Conservation (phyloP, 2,113 vertebrate species). For the Calyptommatus sinebrachiatus region DNA sequence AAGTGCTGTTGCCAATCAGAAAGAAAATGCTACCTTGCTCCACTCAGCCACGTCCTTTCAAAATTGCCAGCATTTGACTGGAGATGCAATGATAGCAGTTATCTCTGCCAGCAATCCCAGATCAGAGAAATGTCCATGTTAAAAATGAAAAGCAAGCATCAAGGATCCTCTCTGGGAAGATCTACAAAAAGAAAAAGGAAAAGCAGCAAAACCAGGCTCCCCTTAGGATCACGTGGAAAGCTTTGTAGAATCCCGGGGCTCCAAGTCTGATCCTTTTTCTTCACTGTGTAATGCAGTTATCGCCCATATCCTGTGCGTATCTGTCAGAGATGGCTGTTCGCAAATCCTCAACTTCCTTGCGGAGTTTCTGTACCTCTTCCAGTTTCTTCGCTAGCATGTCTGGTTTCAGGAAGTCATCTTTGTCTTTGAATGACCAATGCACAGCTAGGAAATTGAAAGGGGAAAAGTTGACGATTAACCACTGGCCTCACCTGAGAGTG, state of each 20-base stretch:
- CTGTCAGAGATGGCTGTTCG: conserved; percentile 90
- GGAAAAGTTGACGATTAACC: conserved; percentile 30
- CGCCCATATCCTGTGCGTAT: conserved; percentile 98
- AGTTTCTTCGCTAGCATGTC: conserved; percentile 86
- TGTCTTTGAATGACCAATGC: conserved; percentile 64
- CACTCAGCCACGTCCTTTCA: neutral
- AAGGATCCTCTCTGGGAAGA: neutral
- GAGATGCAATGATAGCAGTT: neutral
- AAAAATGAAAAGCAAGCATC: neutral
- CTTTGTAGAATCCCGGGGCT: neutral
- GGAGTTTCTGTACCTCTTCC: conserved; percentile 84
- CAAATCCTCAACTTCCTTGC: conserved; percentile 88
- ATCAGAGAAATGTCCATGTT: neutral
- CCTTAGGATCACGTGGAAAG: conserved; percentile 25
- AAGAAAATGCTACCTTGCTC: neutral
- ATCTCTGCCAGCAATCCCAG: neutral
- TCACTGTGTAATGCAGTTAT: conserved; percentile 94
- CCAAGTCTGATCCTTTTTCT: neutral
- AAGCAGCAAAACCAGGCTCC: neutral
- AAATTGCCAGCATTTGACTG: neutral
- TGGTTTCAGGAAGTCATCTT: conserved; percentile 79
- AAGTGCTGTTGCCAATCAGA: neutral
- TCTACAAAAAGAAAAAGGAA: conserved; percentile 7
- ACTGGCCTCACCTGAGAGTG: conserved; percentile 16
- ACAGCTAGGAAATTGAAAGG: conserved; percentile 69